Evolutionary conservation across 1,140 invertebrate genomes (phyloP), one percentile per base, ranked within the genome.

Genomic region (Macrobrachium nipponense): DNA sequence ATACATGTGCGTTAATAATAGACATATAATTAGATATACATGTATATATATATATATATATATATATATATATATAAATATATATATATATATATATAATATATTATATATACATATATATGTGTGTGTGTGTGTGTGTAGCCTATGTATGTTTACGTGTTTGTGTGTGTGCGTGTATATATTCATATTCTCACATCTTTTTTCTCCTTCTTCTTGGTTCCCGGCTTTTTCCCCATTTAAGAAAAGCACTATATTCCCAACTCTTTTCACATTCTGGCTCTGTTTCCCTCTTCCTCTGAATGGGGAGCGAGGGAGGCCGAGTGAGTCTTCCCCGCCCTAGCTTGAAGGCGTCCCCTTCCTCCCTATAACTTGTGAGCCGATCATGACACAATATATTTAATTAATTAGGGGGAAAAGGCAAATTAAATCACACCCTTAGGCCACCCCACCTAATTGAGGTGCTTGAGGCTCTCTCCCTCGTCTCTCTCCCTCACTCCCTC

Each of bases 361-460:
- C 77, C 77, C 77, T 80, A 51, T 51, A 80, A 80, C 77, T 80
- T 80, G 77, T 80, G 76, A 78, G 76, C 76, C 76, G 76, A 78
- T 78, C 51, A 80, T 81, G 66, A 81, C 80, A 81, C 80, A 72
- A 81, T 81, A 81, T 70, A 72, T 81, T 68, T 80, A 80, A 81
- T 81, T 81, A 81, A 81, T 81, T 81, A 81, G 66, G 80, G 64
- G 66, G 76, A 60, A n/a, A 60, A 60, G 80, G 80, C 66, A 36
- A 81, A 81, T 81, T 80, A 80, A 80, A 80, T 64, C 80, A 72
- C n/a, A 58, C 80, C 80, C 79, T 68, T 44, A n/a, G 80, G 80
- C 66, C n/a, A 20, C 51, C 17, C 18, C 58, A 72, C 66, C 51
- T 81, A 81, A 81, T 81, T 81, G 80, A 64, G 64, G 44, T 44